phyloP scores from a whole-genome alignment of 2,888 invertebrate species.

The Clanis bilineata region DNA sequence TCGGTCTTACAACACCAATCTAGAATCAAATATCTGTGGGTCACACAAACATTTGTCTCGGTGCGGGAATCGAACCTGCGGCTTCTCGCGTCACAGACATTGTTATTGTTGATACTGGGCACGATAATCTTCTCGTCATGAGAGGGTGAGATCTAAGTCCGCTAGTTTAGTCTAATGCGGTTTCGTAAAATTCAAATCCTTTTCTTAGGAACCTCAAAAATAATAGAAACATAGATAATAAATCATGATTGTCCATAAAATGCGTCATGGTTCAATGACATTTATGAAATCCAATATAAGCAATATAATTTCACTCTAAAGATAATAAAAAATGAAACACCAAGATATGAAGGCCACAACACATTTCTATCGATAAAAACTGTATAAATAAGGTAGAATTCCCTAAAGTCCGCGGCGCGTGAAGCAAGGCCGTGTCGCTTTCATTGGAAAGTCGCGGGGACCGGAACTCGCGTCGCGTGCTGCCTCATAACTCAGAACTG shows the following conservation, averaged over 20 bases:
- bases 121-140: too few relatives aligned
- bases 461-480: constrained; percentile 57
- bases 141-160: too few relatives aligned
- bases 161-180: too few relatives aligned
- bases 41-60: too few relatives aligned
- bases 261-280: background rate
- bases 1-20: too few relatives aligned
- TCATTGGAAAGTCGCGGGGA: constrained; percentile 69
- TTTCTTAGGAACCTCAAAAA: too few relatives aligned
- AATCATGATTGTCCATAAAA: background rate
- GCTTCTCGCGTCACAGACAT: too few relatives aligned
- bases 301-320: background rate
- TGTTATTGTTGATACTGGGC: too few relatives aligned
- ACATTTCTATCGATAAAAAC: constrained; percentile 13
- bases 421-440: constrained; percentile 61
- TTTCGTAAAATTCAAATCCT: too few relatives aligned
- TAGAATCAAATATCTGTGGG: too few relatives aligned
- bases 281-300: background rate
- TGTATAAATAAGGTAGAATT: constrained; percentile 34
- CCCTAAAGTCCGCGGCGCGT: constrained; percentile 44
- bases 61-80: too few relatives aligned
- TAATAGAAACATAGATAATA: background rate
- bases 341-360: background rate
- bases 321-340: background rate
- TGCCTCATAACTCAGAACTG: constrained; percentile 6